Evolutionary conservation across 1,140 invertebrate genomes (phyloP).

Genomic region (Cyphomyrmex costatus): DNA sequence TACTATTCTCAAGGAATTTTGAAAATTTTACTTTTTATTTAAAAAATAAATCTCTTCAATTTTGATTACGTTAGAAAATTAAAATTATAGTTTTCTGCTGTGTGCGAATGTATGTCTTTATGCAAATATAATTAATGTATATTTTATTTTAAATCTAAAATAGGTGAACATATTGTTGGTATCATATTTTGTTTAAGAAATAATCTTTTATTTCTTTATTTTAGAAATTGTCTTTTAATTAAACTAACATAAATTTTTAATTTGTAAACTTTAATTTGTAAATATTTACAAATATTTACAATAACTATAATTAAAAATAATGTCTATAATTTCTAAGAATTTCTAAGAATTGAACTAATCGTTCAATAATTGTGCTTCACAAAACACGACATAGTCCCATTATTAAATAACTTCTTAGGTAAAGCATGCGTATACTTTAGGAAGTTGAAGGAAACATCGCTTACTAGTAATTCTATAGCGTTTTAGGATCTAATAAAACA

Average conservation of each 20-base stretch:
- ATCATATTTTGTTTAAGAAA: too few species aligned
- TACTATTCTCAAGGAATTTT: not conserved
- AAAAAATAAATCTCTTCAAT: not conserved
- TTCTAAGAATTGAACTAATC: too few species aligned
- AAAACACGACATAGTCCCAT: not conserved
- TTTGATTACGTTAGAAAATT: not conserved
- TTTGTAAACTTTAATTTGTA: not conserved
- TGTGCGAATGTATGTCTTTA: not conserved
- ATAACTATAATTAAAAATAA: too few species aligned
- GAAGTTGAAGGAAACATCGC: conserved; percentile 60
- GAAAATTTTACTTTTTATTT: not conserved
- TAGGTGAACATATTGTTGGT: too few species aligned
- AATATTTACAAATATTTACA: too few species aligned
- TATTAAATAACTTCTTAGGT: conserved; percentile 59
- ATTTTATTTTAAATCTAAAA: too few species aligned
- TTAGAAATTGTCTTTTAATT: not conserved
- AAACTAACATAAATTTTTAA: not conserved
- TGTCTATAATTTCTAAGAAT: too few species aligned
- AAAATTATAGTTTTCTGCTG: not conserved
- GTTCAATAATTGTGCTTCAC: conserved; percentile 24
- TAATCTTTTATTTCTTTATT: too few species aligned
- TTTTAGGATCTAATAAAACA: conserved; percentile 48
- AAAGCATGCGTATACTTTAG: conserved; percentile 63
- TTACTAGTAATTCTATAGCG: conserved; percentile 41
- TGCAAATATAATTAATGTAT: not conserved